Percentiles rank a stretch among this genome's conserved stretches.
Evolutionary conservation across 2,888 invertebrate species (phyloP).

Genomic region (Latrodectus elegans): DNA sequence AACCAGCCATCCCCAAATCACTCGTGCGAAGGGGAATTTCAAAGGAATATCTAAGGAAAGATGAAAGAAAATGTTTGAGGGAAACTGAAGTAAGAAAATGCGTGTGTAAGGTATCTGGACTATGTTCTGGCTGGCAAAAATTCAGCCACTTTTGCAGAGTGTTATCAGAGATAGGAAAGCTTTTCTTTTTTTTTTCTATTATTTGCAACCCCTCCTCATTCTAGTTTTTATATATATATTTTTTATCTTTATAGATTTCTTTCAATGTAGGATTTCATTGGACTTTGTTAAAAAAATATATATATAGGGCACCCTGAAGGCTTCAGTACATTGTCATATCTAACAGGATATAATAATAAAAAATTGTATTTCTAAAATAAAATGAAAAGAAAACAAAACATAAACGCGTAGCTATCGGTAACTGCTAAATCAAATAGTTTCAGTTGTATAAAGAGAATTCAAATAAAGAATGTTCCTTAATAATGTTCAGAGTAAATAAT

Average conservation of each 20-base stretch:
- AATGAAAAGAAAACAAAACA: neutral
- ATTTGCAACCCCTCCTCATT: slow-evolving; percentile 1
- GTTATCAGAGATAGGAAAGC: slow-evolving; percentile 35
- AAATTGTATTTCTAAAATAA: neutral
- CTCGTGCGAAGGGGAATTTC: slow-evolving; percentile 32
- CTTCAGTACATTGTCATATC: slow-evolving; percentile 11
- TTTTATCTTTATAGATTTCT: slow-evolving; percentile 14
- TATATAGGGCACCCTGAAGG: slow-evolving; percentile 5
- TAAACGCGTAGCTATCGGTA: neutral
- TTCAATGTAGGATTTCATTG: neutral
- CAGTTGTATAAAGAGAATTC: neutral
- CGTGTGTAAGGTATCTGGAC: slow-evolving; percentile 12
- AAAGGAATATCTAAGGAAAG: slow-evolving; percentile 3
- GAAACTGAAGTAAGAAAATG: slow-evolving; percentile 45
- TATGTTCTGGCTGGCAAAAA: slow-evolving; percentile 19
- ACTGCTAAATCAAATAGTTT: neutral
- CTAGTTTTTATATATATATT: neutral
- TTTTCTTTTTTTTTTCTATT: neutral
- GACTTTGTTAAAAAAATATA: neutral
- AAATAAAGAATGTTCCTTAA: too few relatives aligned
- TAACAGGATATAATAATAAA: neutral
- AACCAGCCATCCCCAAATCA: slow-evolving; percentile 28
- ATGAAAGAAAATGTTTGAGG: neutral
- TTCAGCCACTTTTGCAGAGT: slow-evolving; percentile 19
- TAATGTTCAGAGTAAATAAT: too few relatives aligned